Base-by-base conservation (phyloP, 2,797 vertebrate genomes). In the Leptatherina wallacei region DNA sequence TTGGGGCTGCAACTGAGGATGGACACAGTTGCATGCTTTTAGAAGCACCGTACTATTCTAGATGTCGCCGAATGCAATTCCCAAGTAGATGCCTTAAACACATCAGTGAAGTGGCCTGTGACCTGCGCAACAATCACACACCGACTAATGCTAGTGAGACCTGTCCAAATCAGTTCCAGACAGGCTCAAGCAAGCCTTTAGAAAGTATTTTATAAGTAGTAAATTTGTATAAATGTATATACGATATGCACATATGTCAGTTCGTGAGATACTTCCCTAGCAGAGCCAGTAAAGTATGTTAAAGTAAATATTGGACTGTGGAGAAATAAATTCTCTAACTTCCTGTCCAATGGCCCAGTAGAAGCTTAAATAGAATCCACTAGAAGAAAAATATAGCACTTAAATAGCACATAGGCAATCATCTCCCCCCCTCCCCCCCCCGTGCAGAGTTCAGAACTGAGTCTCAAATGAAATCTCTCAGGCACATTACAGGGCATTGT, bases 51-150 rank as follows among this genome's bases (percentile, higher is more conserved):
- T 56, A 27, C 66, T 80, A 85, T 84, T 81, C 70, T 69, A 59
- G 76, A 85, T 86, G 67, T 80, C 85, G 73, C 77, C 77, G 85
- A 89, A 93, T 94, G 93, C 93, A 94, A 90, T 82, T 93, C 89
- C 92, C 91, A 83, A 93, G 92, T 91, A 94, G 92, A 94, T 95
- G 95, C 95, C 94, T 95, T 95, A 94, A 72, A 92, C 87, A 84
- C 86, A 84, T 85, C 86, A 87, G 84, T 70, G 68, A 94, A 93
- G 94, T 94, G 93, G 91, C 94, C 92, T 94, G 90, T 85, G 88
- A 91, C 91, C 91, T 91, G 92, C 91, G 89, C 90, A 93, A 95
- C 95, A 95, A 95, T 95, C 95, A 95, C 90, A 90, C 83, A 90
- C 92, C 87, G 72, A 89, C 86, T 78, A 80, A 80, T 89, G 91